Base-by-base conservation (phyloP, 2,888 invertebrate species). In the Trichopria drosophilae region DNA sequence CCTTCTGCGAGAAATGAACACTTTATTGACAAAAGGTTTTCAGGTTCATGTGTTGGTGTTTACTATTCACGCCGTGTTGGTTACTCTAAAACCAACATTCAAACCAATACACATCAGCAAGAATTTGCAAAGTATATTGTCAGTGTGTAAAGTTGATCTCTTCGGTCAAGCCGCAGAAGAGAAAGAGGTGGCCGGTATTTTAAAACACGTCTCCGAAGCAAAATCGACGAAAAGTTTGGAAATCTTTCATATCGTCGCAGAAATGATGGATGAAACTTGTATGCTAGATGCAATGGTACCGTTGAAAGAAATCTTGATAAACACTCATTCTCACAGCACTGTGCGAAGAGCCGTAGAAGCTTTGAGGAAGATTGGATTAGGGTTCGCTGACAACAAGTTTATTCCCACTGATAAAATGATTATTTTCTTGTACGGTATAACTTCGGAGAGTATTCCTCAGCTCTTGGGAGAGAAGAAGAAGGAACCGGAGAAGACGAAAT, bases 21-120 rank as follows among this genome's bases (percentile, higher is more conserved):
- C 87, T 4, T 76, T 92, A 15, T 78, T 98, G 44, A 90, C 86
- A 0, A 83, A 87, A 68, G 98, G 98, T 9, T 98, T 90, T 71
- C 95, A 96, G 80, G 85, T 93, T 2, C 97, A 98, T 67, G 96
- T 98, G 0, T 78, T 98, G 43, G 89, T 90, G 3, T 93, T 86
- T 53, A 94, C 96, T 0, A 82, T 93, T 15, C 92, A 96, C 69
- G 83, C 87, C 0, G 83, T 98, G 4, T 76, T 98, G 41, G 84
- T 84, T 48, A 83, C 85, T 19, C 72, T 95, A 45, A 86, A 85
- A 67, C 77, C 81, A 0, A 76, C 81, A n/a, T 84, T 94, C 53
- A 81, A 85, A 71, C 79, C 86, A 0, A 84, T 83, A 0, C 89
- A 95, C 66, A 80, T 97, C n/a, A 90, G 94, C 68, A 74, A 81